A percentile compares a stretch with the other conserved stretches of the same genome.
Evolutionary conservation across 2,113 vertebrate genomes (phyloP).

Genomic region (Syrmaticus mikado): DNA sequence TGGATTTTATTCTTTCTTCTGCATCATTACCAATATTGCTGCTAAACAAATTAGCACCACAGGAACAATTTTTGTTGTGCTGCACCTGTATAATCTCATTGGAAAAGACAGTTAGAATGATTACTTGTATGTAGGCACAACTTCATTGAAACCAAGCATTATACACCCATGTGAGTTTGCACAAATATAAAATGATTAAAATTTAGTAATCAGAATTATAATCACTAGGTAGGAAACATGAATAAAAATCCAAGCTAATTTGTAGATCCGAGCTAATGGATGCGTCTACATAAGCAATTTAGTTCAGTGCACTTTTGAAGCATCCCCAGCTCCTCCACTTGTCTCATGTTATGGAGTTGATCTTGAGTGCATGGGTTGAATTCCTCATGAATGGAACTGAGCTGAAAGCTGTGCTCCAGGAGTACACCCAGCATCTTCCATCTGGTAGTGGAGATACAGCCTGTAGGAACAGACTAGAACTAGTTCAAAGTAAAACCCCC

Average conservation of each 20-base stretch:
- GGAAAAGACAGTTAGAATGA: background rate
- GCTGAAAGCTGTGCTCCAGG: rapidly evolving
- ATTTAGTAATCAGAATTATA: background rate
- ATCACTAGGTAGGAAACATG: background rate
- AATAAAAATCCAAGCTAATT: background rate
- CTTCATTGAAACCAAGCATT: background rate
- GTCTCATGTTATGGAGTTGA: background rate
- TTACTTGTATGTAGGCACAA: background rate
- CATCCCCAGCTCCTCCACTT: background rate
- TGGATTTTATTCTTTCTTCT: background rate
- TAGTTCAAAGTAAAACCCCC: background rate
- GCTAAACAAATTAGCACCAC: background rate
- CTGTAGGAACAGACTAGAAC: background rate
- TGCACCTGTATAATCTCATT: background rate
- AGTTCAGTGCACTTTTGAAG: background rate
- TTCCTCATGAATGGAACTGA: background rate
- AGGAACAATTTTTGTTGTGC: background rate
- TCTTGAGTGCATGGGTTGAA: background rate
- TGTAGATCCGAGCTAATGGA: background rate
- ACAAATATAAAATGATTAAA: background rate
- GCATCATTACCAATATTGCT: background rate
- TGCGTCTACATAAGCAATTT: background rate
- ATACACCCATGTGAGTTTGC: background rate
- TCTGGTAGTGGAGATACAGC: background rate
- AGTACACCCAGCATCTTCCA: background rate